Evolutionary conservation across 2,113 vertebrate species (phyloP), one percentile per base, ranked within the genome.

Genomic region (Spilogale gracilis): DNA sequence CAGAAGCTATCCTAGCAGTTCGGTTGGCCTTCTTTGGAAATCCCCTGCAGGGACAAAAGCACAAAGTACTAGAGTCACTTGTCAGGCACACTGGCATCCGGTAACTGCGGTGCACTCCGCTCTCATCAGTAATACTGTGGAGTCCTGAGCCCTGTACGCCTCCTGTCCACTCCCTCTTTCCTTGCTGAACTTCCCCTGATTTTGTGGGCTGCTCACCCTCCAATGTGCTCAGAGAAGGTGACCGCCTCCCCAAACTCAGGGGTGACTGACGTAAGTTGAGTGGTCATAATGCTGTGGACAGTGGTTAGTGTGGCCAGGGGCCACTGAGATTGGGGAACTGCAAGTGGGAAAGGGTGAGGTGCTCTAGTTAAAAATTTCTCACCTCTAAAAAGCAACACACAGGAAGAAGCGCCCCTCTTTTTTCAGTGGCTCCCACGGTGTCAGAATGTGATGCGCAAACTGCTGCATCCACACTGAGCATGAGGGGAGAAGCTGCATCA

Each of bases 11-110:
- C 50, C 99, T 99, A 27, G 99, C 99, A 7, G 99, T 99, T 94
- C 99, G 98, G 73, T 98, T 96, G 90, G 98, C 98, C 98, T 99
- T 99, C 98, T 99, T 99, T 21, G 99, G 99, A 98, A 99, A 99
- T 13, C 99, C 99, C 94, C 99, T 99, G 97, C 27, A 97, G 98
- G 98, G 98, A 95, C 12, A 97, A 93, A 85, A 98, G 61, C 85
- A 79, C 25, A 91, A 81, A 67, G 74, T 0, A 5, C 4, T 6
- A 14, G 0, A 5, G 81, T 94, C 71, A 92, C 38, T 32, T 21
- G 45, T 45, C 63, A 52, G 89, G 63, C 81, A 50, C 4, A 50
- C 0, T 9, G 23, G 32, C 9, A 32, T 20, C 9, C n/a, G 5
- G 12, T 3, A 7, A 32, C 32, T 10, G 0, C 23, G 50, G 43